Base-by-base conservation (phyloP, 1,140 invertebrate genomes). In the Aphelinus certus region DNA sequence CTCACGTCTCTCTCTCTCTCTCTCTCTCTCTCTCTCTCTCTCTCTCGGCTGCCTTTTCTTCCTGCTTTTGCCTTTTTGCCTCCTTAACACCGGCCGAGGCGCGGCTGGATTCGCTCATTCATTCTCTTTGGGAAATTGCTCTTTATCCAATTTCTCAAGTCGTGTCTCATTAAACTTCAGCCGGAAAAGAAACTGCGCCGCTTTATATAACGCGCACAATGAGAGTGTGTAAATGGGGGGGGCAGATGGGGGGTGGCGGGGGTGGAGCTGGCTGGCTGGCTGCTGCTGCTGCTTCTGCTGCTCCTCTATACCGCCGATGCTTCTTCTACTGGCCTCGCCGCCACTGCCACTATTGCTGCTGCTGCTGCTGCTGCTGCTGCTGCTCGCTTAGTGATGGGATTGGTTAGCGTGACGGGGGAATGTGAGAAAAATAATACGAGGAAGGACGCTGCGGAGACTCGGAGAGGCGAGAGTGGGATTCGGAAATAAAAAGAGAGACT, bases 101-200 rank as follows among this genome's bases (percentile, higher is more conserved):
- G 75, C 75, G 71, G 75, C 75, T 72, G 69, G 79, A 81, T 80
- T 80, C 78, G 76, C 71, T 73, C 79, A 81, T 84, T 84, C 77
- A 81, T 82, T 83, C 83, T 84, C 82, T 82, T 84, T 83, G 73
- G 69, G 84, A 87, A 86, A 85, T 86, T 84, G 83, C 85, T 86
- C 82, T 86, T 87, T 86, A 86, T 87, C 84, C 86, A 86, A 87
- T 86, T 84, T 84, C 83, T 85, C 84, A 79, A 82, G 84, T 82
- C 80, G 83, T 83, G 81, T 86, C 86, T 87, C 86, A 84, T 87
- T 87, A 87, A 86, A 83, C 82, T 82, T 81, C 69, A 70, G 82
- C 76, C 77, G 73, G 58, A 83, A 85, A 80, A 85, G 83, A 85
- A 84, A 84, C 78, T 80, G 80, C 79, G 79, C 77, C 73, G 73